Conservation (phyloP, 1,140 invertebrate genomes). For the Drosophila lacteicornis region DNA sequence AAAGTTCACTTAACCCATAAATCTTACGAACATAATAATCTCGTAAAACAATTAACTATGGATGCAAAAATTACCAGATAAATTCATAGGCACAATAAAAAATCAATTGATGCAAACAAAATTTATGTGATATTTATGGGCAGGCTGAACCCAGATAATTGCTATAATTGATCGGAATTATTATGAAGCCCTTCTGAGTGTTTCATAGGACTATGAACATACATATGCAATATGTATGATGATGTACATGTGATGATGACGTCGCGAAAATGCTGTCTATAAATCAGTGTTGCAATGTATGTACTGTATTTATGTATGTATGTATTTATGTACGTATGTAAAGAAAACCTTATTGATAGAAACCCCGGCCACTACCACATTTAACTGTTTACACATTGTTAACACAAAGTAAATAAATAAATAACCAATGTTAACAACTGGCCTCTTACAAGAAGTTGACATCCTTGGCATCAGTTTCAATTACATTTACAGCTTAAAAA, state of each 20-base stretch:
- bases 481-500: conserved; percentile 44
- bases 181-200: neutral
- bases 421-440: neutral
- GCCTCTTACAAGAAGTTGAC: conserved; percentile 68
- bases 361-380: too few relatives aligned
- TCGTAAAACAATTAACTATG: neutral
- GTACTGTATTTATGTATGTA: too few relatives aligned
- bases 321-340: neutral
- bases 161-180: conserved; percentile 27
- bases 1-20: conserved; percentile 17
- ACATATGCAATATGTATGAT: neutral
- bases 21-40: neutral
- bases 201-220: neutral
- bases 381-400: neutral
- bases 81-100: conserved; percentile 19
- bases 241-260: too few relatives aligned
- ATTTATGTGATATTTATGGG: conserved; percentile 31
- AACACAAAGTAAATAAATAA: neutral
- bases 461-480: conserved; percentile 72
- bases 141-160: conserved; percentile 17
- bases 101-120: conserved; percentile 20
- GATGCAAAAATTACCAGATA: neutral
- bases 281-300: too few relatives aligned
- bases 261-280: too few relatives aligned
- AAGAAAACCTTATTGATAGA: neutral